These are phyloP conservation scores for Gymnocheta viridis DNA, from an alignment of 2,888 invertebrate species.

Conservation along the genomic window DNA sequence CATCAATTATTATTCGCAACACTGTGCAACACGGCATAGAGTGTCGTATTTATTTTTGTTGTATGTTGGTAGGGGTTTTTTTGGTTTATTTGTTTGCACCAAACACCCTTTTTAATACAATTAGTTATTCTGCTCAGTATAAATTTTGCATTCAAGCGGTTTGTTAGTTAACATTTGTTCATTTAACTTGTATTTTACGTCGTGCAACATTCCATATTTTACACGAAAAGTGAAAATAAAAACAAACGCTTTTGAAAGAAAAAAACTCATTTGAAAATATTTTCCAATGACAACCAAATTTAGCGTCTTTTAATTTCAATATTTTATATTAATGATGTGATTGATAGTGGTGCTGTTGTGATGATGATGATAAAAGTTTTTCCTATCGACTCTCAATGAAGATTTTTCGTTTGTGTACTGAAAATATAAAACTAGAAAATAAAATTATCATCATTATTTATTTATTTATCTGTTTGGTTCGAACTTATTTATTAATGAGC, in stretches of 20 bases:
- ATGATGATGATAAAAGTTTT: neutral
- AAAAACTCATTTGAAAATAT: neutral
- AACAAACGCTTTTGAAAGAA: neutral
- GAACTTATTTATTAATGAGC: slow-evolving; percentile 33
- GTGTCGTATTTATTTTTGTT: slow-evolving; percentile 45
- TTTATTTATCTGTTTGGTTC: neutral
- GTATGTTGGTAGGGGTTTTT: slow-evolving; percentile 14
- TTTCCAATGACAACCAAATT: slow-evolving; percentile 2
- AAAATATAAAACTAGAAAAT: neutral
- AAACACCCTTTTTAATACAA: slow-evolving; percentile 69
- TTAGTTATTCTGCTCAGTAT: slow-evolving; percentile 66
- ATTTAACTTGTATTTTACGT: slow-evolving; percentile 58
- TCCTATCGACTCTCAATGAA: neutral
- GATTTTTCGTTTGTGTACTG: neutral
- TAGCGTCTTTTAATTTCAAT: slow-evolving; percentile 18
- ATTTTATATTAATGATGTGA: neutral
- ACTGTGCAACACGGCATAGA: slow-evolving; percentile 59
- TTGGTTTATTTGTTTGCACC: slow-evolving; percentile 2
- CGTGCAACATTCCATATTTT: slow-evolving; percentile 18
- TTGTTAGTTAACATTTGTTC: slow-evolving; percentile 66
- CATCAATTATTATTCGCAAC: slow-evolving; percentile 26
- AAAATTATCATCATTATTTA: neutral
- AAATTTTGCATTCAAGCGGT: slow-evolving; percentile 63
- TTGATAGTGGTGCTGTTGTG: neutral
- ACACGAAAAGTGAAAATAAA: neutral